Evolutionary conservation across 2,113 vertebrate species (phyloP).

Genomic region (Nyctibius bracteatus): DNA sequence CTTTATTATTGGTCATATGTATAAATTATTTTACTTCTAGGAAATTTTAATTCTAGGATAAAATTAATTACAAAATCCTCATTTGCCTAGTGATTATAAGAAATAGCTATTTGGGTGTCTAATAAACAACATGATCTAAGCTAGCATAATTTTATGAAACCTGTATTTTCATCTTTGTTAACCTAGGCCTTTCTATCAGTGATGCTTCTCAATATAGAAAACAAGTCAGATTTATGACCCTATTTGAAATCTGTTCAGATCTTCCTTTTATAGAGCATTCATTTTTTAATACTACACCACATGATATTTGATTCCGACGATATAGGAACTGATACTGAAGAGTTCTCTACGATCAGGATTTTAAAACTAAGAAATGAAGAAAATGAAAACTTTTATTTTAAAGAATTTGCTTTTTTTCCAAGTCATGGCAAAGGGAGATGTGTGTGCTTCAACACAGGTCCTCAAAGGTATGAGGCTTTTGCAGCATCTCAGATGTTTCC

Average conservation of each 20-base stretch:
- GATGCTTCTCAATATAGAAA: neutral
- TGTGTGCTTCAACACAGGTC: neutral
- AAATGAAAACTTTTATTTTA: neutral
- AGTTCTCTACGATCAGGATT: neutral
- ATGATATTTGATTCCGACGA: neutral
- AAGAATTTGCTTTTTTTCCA: neutral
- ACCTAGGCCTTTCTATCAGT: neutral
- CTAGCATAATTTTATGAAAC: neutral
- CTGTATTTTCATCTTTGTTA: neutral
- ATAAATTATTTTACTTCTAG: neutral
- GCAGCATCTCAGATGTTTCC: neutral
- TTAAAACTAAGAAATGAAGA: neutral
- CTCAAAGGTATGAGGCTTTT: neutral
- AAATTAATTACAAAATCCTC: neutral
- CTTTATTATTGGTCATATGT: neutral
- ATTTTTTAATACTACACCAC: neutral
- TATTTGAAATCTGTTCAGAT: neutral
- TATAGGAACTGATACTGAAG: neutral
- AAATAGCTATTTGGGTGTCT: neutral
- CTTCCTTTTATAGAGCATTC: neutral
- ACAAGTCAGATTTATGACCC: neutral
- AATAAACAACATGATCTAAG: neutral
- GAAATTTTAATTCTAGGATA: neutral
- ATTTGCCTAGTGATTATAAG: neutral
- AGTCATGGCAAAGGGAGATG: neutral